phyloP scores from a whole-genome alignment of 2,113 vertebrate genomes.

The Embiotoca jacksoni region DNA sequence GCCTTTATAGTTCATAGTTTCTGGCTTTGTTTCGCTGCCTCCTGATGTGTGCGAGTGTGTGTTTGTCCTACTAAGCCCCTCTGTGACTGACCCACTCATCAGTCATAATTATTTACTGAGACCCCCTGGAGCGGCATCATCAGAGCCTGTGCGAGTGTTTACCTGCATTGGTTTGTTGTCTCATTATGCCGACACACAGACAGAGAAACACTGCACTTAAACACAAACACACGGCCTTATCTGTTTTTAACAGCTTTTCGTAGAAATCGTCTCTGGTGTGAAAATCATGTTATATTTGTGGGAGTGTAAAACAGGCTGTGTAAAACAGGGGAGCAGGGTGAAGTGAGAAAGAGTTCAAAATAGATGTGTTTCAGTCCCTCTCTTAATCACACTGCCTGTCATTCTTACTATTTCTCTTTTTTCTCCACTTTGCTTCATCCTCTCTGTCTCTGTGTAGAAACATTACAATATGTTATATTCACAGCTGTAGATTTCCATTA shows the following conservation, averaged over 20 bases:
- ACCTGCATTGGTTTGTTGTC: slow-evolving; percentile 11
- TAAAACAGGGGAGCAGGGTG: slow-evolving; percentile 29
- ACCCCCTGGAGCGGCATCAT: slow-evolving; percentile 18
- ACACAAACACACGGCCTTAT: slow-evolving; percentile 1
- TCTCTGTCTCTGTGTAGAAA: no score
- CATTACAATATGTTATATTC: no score
- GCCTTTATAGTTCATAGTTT: no score
- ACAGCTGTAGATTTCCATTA: no score
- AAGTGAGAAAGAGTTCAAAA: slow-evolving; percentile 30
- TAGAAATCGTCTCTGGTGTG: slow-evolving; percentile 47
- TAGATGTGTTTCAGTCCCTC: slow-evolving; percentile 7
- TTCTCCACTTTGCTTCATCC: not conserved
- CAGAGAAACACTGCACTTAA: slow-evolving; percentile 18
- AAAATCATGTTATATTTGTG: slow-evolving; percentile 50
- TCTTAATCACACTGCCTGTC: slow-evolving; percentile 23
- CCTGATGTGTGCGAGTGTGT: slow-evolving; percentile 12
- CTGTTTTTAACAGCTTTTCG: slow-evolving; percentile 49
- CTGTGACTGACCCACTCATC: slow-evolving; percentile 40
- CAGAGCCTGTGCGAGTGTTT: not conserved
- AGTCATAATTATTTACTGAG: slow-evolving; percentile 43
- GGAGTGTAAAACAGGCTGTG: not conserved
- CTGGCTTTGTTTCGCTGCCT: not conserved
- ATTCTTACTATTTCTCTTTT: not conserved
- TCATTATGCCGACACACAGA: slow-evolving; percentile 15
- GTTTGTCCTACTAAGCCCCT: slow-evolving; percentile 15